Percentiles rank a stretch among this genome's conserved stretches.
Evolutionary conservation across 1,140 invertebrate species (phyloP).

Genomic region (Eriosoma lanigerum): DNA sequence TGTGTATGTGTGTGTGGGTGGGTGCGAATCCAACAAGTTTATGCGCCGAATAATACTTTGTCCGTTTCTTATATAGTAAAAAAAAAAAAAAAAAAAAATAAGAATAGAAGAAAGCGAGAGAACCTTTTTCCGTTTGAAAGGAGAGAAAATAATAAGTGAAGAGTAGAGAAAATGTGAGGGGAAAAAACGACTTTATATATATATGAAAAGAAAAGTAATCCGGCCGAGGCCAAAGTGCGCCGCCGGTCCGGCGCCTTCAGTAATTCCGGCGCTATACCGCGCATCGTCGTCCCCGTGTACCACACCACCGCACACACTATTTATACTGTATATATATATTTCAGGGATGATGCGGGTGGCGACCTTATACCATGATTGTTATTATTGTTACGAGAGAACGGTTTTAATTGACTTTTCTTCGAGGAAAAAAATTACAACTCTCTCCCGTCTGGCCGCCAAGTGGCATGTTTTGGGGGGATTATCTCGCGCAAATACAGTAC

Average conservation of each 20-base stretch:
- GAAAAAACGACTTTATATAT: conserved; percentile 14
- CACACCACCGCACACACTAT: neutral
- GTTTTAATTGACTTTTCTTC: conserved; percentile 44
- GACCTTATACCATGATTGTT: neutral
- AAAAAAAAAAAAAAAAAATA: conserved; percentile 25
- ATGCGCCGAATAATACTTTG: conserved; percentile 48
- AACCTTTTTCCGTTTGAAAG: conserved; percentile 52
- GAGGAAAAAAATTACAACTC: conserved; percentile 20
- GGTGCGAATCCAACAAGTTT: conserved; percentile 50
- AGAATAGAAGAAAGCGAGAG: conserved; percentile 42
- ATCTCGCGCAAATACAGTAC: too few relatives aligned
- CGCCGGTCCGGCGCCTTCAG: conserved; percentile 50
- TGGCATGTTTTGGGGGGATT: too few relatives aligned
- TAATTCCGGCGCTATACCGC: conserved; percentile 44
- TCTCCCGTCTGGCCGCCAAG: too few relatives aligned
- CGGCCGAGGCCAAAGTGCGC: conserved; percentile 51
- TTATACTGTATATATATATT: neutral
- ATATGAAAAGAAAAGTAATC: conserved; percentile 50
- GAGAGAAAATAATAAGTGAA: conserved; percentile 51
- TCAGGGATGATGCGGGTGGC: neutral
- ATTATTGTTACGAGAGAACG: neutral
- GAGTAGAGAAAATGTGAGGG: conserved; percentile 36
- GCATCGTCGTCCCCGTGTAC: conserved; percentile 27
- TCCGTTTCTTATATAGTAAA: conserved; percentile 31
- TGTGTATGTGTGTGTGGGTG: neutral